Base-by-base conservation (phyloP, 2,888 invertebrate genomes). In the Anaspis maculata region DNA sequence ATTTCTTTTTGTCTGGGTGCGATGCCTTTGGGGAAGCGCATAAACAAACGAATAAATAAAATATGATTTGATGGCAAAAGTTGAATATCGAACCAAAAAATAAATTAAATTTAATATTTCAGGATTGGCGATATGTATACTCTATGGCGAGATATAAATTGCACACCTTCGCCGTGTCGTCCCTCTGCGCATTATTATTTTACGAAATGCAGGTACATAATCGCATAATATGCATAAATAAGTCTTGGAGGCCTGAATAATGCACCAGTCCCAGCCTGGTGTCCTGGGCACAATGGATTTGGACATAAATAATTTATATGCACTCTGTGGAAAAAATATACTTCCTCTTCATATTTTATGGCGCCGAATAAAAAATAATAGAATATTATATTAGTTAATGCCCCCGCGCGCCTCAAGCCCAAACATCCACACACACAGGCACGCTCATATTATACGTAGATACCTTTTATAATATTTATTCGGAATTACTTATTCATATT, bases 301-400 rank as follows among this genome's bases (percentile, higher is more conserved):
- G 54, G 54, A 58, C 46, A 59, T 64, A 62, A 62, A 64, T 62
- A 59, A 61, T 64, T 57, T 59, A 64, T 51, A 54, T 43, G 56
- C 59, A 56, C 59, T 57, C 62, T 59, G 61, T 52, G 52, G 57
- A 61, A 62, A 64, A 64, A 62, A 64, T 62, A 62, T 56, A 61
- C 60, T 59, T 58, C 57, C 54, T 49, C 57, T 57, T 53, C 44
- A 54, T 54, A 54, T 52, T 54, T 54, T 48, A 54, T 53, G 40
- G 43, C 44, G 41, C 39, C 42, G 51, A 61, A 61, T 61, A 63
- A 63, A 63, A 62, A 63, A 63, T 63, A 63, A 63, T 63, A 65
- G 66, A 65, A 65, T 66, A 66, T 62, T 66, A 64, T 65, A 66
- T 65, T 61, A 65, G 63, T 62, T 59, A 59, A 62, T 62, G 53